Evolutionary conservation across 2,113 vertebrate species (phyloP).

Genomic region (Zosterops pallidus): DNA sequence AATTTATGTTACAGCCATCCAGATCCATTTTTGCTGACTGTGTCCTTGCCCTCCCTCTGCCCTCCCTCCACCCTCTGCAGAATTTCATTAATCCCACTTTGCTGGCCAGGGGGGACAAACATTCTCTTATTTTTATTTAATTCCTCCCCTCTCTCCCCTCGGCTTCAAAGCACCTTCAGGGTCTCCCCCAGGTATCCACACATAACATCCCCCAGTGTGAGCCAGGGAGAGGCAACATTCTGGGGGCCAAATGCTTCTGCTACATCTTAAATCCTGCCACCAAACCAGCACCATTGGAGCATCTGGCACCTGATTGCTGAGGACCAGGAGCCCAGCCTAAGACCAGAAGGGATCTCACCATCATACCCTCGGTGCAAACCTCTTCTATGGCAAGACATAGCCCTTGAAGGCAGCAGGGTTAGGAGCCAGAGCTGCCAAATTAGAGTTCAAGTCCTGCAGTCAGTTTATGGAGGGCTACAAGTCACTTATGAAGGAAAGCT

Average conservation of each 20-base stretch:
- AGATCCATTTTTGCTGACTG: not conserved
- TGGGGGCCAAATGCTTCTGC: not conserved
- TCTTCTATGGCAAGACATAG: not conserved
- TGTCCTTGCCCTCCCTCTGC: not conserved
- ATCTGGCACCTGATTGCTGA: not conserved
- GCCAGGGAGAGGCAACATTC: not conserved
- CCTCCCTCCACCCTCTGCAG: not conserved
- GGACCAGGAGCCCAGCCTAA: not conserved
- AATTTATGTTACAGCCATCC: not conserved
- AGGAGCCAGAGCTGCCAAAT: not conserved
- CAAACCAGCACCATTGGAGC: rapidly evolving
- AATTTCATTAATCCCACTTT: conserved; percentile 16
- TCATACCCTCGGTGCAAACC: not conserved
- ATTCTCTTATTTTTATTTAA: not conserved
- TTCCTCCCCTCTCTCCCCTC: not conserved
- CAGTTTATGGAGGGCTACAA: not conserved
- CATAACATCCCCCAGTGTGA: rapidly evolving
- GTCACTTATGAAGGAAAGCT: not conserved
- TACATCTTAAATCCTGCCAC: not conserved
- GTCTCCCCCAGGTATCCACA: not conserved
- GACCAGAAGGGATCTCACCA: not conserved
- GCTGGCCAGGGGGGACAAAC: not conserved
- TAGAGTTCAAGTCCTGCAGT: rapidly evolving
- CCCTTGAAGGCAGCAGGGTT: not conserved
- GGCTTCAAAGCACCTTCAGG: not conserved